Base-by-base conservation (phyloP, 2,888 invertebrate genomes). In the Cheilosia pagana region DNA sequence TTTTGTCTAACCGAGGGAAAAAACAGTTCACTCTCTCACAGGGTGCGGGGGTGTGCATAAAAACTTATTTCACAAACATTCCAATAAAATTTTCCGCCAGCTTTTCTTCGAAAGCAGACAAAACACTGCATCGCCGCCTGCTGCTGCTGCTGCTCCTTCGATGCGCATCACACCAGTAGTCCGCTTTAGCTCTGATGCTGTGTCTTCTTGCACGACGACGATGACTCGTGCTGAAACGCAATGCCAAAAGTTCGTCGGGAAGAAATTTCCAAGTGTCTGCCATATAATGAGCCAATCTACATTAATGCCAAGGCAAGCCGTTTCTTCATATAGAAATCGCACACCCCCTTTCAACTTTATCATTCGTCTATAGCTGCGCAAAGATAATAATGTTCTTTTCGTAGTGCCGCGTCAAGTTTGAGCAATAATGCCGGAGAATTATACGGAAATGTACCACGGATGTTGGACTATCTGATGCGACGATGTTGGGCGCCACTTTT, bases 201-300 rank as follows among this genome's bases (percentile, higher is more conserved):
- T 50, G 25, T 70, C 53, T 53, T 10, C 4, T 12, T 50, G 55
- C 25, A 8, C 19, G n/a, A 28, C 8, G 60, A 50, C 41, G 35
- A 55, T 65, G 72, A 72, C 41, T 62, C 67, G 63, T 72, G 77
- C 72, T 82, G 81, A 70, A 76, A 76, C 60, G 71, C 76, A 60
- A 60, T 77, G 77, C 81, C 71, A 79, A 83, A 79, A 83, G 68
- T 81, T 81, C 53, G 43, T 55, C 63, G 71, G 43, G 43, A 75
- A 75, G 81, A 81, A 82, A 70, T 62, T 85, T 85, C 76, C 85
- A 81, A 85, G 85, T 85, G 85, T 85, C 85, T 85, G 85, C 71
- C 53, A 81, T 85, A 85, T 85, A 85, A 85, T 85, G 85, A 85
- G 85, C 81, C 85, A 85, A 85, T 85, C 85, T 85, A 81, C 85